Evolutionary conservation across 2,113 vertebrate genomes (phyloP), one percentile per base, ranked within the genome.

Genomic region (Mormyrus iriodes): DNA sequence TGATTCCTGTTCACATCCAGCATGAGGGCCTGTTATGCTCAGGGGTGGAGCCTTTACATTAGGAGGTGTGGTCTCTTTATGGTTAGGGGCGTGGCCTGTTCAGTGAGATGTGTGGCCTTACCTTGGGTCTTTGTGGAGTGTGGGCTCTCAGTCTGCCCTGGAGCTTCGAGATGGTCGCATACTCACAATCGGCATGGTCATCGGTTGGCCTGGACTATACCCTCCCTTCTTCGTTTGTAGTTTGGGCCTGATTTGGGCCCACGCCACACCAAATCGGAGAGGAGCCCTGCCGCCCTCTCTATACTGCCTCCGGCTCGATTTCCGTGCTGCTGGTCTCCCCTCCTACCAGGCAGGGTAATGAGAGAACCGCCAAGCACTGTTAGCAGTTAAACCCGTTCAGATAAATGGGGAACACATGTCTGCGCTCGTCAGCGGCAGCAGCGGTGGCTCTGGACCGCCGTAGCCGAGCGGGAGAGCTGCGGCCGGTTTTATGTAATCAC

Each of bases 341-440:
- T 92, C 91, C 76, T 90, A 90, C 88, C 93, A 92, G 89, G 92
- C 90, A 91, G 90, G 46, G 90, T 93, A 97, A 97, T 97, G 96
- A 97, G 95, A 96, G 95, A 95, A 95, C 95, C 95, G 95, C 94
- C 96, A 95, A 94, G 93, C 96, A 95, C 95, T 97, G 96, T 90
- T 91, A 91, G 91, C 90, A 92, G 92, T 94, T 93, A 92, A 93
- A 93, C 90, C 90, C 91, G 91, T 91, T 89, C 85, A 90, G 88
- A 88, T 90, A 91, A 94, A 94, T 90, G 90, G 91, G 96, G 96
- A 97, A 97, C 96, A 97, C 96, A 96, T 97, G 96, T 95, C 96
- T 95, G 95, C 93, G 94, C 96, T 97, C 96, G 96, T 96, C 95
- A 95, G 95, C 96, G 97, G 95, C 95, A 94, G 95, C 96, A 97